A percentile compares a stretch with the other conserved stretches of the same genome.
phyloP scores from a whole-genome alignment of 2,113 vertebrate genomes.

The Charina bottae region DNA sequence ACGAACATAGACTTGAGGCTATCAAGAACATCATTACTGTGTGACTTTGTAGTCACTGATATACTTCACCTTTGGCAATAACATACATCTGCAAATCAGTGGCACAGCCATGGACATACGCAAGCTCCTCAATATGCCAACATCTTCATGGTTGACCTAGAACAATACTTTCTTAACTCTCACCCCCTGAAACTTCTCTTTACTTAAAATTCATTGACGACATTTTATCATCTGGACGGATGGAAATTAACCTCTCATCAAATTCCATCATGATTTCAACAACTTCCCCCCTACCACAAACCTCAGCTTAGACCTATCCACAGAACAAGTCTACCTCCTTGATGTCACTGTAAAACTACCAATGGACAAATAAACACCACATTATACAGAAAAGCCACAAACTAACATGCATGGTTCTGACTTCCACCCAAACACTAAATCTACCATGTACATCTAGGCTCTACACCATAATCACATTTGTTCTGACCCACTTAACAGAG shows the following conservation, averaged over 20 bases:
- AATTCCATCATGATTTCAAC: not conserved
- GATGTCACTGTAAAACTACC: not conserved
- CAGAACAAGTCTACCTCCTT: not conserved
- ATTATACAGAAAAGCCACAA: not conserved
- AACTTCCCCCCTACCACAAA: not conserved
- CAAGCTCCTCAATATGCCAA: too few relatives aligned
- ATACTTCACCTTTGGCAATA: not conserved
- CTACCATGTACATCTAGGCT: not conserved
- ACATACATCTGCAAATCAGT: too few relatives aligned
- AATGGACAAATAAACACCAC: not conserved
- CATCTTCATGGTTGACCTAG: too few relatives aligned
- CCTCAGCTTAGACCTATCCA: not conserved
- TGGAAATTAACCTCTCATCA: not conserved
- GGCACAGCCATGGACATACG: too few relatives aligned
- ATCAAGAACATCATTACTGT: not conserved
- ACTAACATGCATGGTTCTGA: not conserved
- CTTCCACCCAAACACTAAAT: not conserved
- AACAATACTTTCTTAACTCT: too few relatives aligned
- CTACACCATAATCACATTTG: not conserved
- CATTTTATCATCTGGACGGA: not conserved
- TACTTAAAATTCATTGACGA: not conserved
- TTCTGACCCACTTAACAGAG: not conserved
- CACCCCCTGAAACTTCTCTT: not conserved
- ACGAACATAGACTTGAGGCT: not conserved
- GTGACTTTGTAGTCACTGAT: not conserved